Percentiles rank a stretch among this genome's conserved stretches.
Evolutionary conservation across 2,888 invertebrate species (phyloP).

Genomic region (Caenorhabditis panamensis): DNA sequence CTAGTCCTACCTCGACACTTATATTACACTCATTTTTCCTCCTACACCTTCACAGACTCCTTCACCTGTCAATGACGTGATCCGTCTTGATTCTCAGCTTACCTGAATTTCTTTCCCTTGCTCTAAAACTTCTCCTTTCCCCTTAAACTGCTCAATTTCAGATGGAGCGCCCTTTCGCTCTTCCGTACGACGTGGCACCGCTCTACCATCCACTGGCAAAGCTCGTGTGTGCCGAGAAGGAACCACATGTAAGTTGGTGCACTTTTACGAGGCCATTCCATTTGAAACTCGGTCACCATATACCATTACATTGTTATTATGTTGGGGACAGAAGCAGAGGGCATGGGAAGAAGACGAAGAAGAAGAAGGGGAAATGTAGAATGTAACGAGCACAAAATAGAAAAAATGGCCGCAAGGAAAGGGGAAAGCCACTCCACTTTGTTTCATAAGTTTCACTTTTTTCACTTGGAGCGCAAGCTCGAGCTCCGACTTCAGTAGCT

Average conservation of each 20-base stretch:
- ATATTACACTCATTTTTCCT: slow-evolving; percentile 29
- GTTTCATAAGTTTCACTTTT: slow-evolving; percentile 4
- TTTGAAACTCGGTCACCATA: slow-evolving; percentile 10
- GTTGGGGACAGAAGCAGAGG: neutral
- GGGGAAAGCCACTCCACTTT: neutral
- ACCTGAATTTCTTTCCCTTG: neutral
- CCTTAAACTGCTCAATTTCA: too few relatives aligned
- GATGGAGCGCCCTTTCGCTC: slow-evolving; percentile 47
- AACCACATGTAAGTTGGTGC: slow-evolving; percentile 16
- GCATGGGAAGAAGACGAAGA: neutral
- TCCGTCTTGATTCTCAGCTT: neutral
- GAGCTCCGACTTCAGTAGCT: too few relatives aligned
- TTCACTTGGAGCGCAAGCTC: too few relatives aligned
- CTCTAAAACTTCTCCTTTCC: neutral
- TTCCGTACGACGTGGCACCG: slow-evolving; percentile 42
- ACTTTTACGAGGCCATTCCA: slow-evolving; percentile 39
- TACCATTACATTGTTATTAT: slow-evolving; percentile 43
- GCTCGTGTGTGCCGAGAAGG: slow-evolving; percentile 20
- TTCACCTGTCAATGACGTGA: slow-evolving; percentile 51
- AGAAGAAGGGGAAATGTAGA: slow-evolving; percentile 6
- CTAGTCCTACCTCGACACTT: slow-evolving; percentile 20
- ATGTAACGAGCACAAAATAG: slow-evolving; percentile 22
- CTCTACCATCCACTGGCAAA: slow-evolving; percentile 48
- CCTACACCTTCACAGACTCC: slow-evolving; percentile 12
- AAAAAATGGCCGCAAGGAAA: neutral